phyloP scores from a whole-genome alignment of 2,888 invertebrate genomes.

The Xylocampa areola region DNA sequence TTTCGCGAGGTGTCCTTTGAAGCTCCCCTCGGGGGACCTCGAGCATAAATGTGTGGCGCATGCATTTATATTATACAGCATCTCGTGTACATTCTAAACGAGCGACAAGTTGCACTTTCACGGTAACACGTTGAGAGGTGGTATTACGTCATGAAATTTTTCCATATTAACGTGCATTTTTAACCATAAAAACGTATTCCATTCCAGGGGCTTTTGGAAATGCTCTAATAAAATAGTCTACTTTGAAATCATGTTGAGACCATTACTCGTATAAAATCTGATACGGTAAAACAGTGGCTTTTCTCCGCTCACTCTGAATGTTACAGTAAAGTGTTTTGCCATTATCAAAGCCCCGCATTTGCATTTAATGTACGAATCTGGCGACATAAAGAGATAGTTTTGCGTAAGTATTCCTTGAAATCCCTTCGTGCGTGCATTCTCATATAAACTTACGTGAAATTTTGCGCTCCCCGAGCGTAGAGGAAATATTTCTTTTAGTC shows the following conservation, averaged over 20 bases:
- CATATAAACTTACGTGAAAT: slow-evolving; percentile 67
- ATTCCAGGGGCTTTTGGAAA: too few species aligned
- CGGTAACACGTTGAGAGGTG: slow-evolving; percentile 30
- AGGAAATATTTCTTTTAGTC: slow-evolving; percentile 81
- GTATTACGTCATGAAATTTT: slow-evolving; percentile 9
- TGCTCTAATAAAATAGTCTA: too few species aligned
- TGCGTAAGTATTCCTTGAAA: slow-evolving; percentile 67
- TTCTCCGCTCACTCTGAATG: not conserved
- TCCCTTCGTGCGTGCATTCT: slow-evolving; percentile 72
- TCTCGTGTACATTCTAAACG: slow-evolving; percentile 25
- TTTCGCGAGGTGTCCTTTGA: slow-evolving; percentile 20
- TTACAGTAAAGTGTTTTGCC: slow-evolving; percentile 8
- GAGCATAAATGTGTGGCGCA: slow-evolving; percentile 33
- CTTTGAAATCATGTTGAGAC: too few species aligned
- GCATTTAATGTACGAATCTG: slow-evolving; percentile 30
- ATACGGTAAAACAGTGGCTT: not conserved
- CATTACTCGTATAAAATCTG: slow-evolving; percentile 9
- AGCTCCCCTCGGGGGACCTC: slow-evolving; percentile 12
- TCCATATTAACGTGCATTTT: slow-evolving; percentile 16
- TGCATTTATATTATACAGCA: slow-evolving; percentile 16
- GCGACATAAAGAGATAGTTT: slow-evolving; percentile 44
- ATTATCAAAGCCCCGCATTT: slow-evolving; percentile 25
- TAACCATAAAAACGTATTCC: slow-evolving; percentile 3
- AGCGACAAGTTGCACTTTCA: slow-evolving; percentile 21
- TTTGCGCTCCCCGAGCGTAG: slow-evolving; percentile 69